Percentiles rank a stretch among this genome's conserved stretches.
phyloP scores from a whole-genome alignment of 2,888 invertebrate species.

The Acanthosepion lycidas region DNA sequence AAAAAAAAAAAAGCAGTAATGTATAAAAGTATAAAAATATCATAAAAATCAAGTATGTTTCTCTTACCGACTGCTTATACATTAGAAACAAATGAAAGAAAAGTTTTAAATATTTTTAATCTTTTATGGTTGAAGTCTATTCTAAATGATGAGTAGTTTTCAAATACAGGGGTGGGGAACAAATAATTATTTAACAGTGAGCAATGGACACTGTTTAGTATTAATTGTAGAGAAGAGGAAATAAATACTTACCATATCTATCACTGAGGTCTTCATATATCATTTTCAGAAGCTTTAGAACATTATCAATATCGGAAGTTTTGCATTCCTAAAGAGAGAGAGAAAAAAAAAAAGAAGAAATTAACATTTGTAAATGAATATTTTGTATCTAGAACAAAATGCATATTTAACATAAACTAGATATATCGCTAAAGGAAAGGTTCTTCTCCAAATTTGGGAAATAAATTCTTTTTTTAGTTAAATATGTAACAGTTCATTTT shows the following conservation, averaged over 20 bases:
- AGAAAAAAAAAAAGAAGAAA: too few species aligned
- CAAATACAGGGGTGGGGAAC: too few species aligned
- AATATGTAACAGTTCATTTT: too few species aligned
- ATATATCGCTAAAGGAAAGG: not conserved
- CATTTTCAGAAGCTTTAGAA: slow-evolving; percentile 25
- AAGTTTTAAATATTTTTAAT: not conserved
- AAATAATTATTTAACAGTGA: too few species aligned
- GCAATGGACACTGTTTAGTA: not conserved
- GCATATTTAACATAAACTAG: not conserved
- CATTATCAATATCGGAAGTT: not conserved
- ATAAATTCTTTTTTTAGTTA: too few species aligned
- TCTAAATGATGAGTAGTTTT: too few species aligned
- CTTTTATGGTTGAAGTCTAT: too few species aligned
- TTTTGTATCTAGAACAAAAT: not conserved
- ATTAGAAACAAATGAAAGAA: not conserved
- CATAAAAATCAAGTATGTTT: too few species aligned
- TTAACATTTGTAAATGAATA: not conserved
- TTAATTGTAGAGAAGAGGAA: not conserved
- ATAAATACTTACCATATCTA: slow-evolving; percentile 45
- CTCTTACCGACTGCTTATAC: too few species aligned
- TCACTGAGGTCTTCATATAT: slow-evolving; percentile 34
- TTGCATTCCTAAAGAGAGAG: not conserved
- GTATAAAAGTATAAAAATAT: not conserved
- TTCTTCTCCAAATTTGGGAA: too few species aligned
- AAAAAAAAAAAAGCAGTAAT: not conserved